Evolutionary conservation across 2,888 invertebrate species (phyloP).

Genomic region (Tenthredo amoena): DNA sequence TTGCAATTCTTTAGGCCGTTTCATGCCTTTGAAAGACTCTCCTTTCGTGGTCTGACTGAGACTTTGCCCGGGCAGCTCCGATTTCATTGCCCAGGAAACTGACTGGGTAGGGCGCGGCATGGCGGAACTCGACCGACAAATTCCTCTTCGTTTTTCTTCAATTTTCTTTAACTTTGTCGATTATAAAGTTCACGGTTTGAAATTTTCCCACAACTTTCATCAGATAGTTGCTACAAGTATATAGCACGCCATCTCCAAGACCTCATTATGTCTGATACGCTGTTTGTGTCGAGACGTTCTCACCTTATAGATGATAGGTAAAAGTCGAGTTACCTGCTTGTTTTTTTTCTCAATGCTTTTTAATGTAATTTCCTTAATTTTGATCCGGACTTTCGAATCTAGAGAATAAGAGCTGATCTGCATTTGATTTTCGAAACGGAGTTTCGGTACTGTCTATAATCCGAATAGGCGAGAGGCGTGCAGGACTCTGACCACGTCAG

Average conservation of each 20-base stretch:
- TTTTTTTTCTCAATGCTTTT: too few relatives aligned
- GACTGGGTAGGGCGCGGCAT: background rate
- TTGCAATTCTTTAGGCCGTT: background rate
- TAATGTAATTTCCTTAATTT: background rate
- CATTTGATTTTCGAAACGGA: background rate
- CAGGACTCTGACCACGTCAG: background rate
- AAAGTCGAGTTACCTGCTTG: too few relatives aligned
- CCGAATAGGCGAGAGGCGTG: background rate
- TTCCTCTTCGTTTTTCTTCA: background rate
- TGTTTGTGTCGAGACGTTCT: too few relatives aligned
- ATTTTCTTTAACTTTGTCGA: background rate
- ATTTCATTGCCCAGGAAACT: background rate
- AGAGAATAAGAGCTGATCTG: background rate
- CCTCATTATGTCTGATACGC: background rate
- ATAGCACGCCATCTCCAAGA: background rate
- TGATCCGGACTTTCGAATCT: background rate
- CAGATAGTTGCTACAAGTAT: background rate
- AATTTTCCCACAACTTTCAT: background rate
- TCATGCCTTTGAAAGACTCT: background rate
- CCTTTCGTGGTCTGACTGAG: too few relatives aligned
- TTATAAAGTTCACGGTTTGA: background rate
- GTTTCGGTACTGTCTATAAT: background rate
- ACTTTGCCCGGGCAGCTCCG: background rate
- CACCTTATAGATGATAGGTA: background rate
- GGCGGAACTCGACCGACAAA: background rate